Percentiles rank a stretch among this genome's conserved stretches.
phyloP scores from a whole-genome alignment of 2,888 invertebrate species.

The Torymus aiolomorphi region DNA sequence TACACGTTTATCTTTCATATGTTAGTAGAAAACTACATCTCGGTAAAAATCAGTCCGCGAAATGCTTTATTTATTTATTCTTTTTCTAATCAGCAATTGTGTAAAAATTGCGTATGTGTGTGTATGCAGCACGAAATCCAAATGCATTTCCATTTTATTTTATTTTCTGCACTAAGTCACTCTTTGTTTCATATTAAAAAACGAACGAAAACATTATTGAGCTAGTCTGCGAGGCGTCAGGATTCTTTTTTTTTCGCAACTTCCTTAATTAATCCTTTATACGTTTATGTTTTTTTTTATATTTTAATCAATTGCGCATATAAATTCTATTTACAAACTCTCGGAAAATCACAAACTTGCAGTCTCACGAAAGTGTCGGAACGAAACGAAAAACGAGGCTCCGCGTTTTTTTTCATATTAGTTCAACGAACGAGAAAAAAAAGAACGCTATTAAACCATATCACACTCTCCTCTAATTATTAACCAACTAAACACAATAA shows the following conservation, averaged over 20 bases:
- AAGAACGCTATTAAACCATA: background rate
- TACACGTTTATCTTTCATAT: constrained; percentile 33
- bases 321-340: constrained; percentile 45
- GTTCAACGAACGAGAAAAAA: constrained; percentile 26
- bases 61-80: constrained; percentile 36
- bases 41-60: constrained; percentile 54
- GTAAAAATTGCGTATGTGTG: background rate
- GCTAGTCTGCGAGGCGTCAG: constrained; percentile 53
- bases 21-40: constrained; percentile 47
- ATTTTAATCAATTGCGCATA: constrained; percentile 14
- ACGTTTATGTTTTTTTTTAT: constrained; percentile 29
- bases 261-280: constrained; percentile 36
- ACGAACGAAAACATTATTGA: constrained; percentile 15
- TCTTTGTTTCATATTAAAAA: constrained; percentile 30
- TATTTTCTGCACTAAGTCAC: constrained; percentile 19
- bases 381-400: constrained; percentile 45
- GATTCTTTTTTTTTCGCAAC: constrained; percentile 15
- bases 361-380: constrained; percentile 39
- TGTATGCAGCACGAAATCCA: background rate
- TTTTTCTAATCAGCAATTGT: constrained; percentile 17
- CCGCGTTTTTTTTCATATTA: background rate
- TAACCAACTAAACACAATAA: constrained; percentile 17
- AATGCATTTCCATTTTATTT: constrained; percentile 19
- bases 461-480: constrained; percentile 29
- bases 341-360: constrained; percentile 39